Base-by-base conservation (phyloP, 35 echinoderm and acorn worm genomes). In the Holothuria glaberrima region DNA sequence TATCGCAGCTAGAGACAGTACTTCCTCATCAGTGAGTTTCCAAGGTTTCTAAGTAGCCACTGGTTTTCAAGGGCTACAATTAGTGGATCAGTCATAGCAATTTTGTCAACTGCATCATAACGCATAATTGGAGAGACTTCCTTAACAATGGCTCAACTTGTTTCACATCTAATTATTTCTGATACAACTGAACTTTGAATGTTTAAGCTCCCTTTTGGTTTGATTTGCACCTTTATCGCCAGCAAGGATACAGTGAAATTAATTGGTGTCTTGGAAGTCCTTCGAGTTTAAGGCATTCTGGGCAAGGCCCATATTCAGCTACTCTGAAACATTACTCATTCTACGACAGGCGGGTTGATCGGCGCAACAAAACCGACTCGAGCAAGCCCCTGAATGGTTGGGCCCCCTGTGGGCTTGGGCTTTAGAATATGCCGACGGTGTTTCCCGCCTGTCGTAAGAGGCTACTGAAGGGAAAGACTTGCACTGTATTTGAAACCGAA, bases 81-180 rank as follows among this genome's bases (percentile, higher is more conserved):
- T 6, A 74, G 38, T 3, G 32, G 82, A 48, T 92, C 65, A 34
- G n/a, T 58, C 50, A 34, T 46, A 0, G 90, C 81, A 26, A 87
- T 34, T 27, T 50, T 26, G 12, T 82, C 82, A 19, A 92, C 58
- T 62, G 75, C n/a, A 61, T 92, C 91, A 61, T 46, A 34, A 12
- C 50, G 79, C 82, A 92, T 87, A 9, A 88, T 88, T 10, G 66
- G 83, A 80, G 88, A 69, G 19, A 92, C 90, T 45, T 87, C 90
- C 18, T 13, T 79, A 13, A 45, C 18, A 18, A 79, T 36, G 12
- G 18, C 24, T 28, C 18, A n/a, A 38, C 75, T 79, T 50, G 75
- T 22, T 18, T 79, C 33, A 18, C 33, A 28, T 30, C 5, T 21
- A 17, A 79, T 9, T 50, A 22, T 50, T 38, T 36, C 75, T 12